These are phyloP conservation scores for Dynastes tityus DNA, from an alignment of 2,888 invertebrate genomes.

Conservation along the genomic window DNA sequence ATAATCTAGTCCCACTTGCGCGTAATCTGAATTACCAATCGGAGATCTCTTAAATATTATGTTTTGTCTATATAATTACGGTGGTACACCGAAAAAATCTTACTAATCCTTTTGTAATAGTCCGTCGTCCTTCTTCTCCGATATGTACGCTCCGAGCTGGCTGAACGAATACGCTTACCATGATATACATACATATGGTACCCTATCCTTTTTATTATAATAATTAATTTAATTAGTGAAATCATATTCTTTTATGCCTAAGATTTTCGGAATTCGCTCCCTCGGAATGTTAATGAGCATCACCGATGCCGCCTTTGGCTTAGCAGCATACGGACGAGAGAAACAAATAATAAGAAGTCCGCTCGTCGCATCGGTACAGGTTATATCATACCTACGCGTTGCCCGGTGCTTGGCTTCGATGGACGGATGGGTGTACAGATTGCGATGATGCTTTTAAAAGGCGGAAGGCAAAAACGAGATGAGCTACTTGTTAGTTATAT, in stretches of 20 bases:
- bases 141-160: background rate
- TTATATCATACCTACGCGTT: background rate
- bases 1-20: slow-evolving; percentile 28
- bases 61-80: slow-evolving; percentile 43
- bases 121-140: background rate
- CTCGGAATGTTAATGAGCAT: slow-evolving; percentile 37
- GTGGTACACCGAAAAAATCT: slow-evolving; percentile 22
- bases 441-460: no score
- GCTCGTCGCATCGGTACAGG: background rate
- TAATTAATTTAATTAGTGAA: slow-evolving; percentile 47
- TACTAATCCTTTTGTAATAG: slow-evolving; percentile 37
- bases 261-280: slow-evolving; percentile 34
- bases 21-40: slow-evolving; percentile 41
- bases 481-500: background rate
- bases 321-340: background rate
- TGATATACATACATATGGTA: slow-evolving; percentile 21
- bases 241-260: slow-evolving; percentile 36
- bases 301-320: background rate
- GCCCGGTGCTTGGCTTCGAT: background rate
- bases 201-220: slow-evolving; percentile 34
- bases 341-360: background rate
- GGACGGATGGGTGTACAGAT: no score
- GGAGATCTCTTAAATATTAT: slow-evolving; percentile 42
- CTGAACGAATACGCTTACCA: background rate
- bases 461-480: background rate